Conservation (phyloP, 2,113 vertebrate species). For the Callospermophilus lateralis region DNA sequence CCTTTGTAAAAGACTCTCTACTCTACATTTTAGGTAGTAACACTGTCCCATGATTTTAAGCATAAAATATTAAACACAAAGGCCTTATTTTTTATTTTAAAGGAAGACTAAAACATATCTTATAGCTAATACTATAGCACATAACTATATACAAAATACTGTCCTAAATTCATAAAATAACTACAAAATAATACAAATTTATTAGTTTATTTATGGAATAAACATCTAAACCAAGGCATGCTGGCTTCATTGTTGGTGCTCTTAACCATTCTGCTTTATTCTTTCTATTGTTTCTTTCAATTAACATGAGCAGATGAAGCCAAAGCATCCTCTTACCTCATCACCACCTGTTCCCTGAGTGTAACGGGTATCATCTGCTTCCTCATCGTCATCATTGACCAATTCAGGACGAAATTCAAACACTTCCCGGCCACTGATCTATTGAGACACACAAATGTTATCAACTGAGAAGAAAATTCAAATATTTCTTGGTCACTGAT, state of each 20-base stretch:
- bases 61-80: background rate
- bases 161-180: background rate
- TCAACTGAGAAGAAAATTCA: slow-evolving; percentile 32
- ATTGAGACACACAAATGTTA: background rate
- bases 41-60: background rate
- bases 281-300: background rate
- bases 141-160: background rate
- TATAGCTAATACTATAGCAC: background rate
- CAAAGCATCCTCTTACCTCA: slow-evolving; percentile 83
- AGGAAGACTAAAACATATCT: background rate
- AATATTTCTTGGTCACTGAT: background rate
- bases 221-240: background rate
- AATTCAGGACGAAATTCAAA: slow-evolving; percentile 98
- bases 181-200: background rate
- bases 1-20: background rate
- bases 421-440: slow-evolving; percentile 98
- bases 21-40: background rate
- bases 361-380: slow-evolving; percentile 95
- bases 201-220: background rate
- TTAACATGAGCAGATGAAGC: background rate
- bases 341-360: slow-evolving; percentile 86
- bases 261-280: background rate
- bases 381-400: slow-evolving; percentile 96
- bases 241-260: background rate
- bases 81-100: background rate